Percentiles rank a stretch among this genome's conserved stretches.
These are phyloP conservation scores for Lordiphosa stackelbergi DNA, from an alignment of 1,140 invertebrate genomes.

Conservation along the genomic window DNA sequence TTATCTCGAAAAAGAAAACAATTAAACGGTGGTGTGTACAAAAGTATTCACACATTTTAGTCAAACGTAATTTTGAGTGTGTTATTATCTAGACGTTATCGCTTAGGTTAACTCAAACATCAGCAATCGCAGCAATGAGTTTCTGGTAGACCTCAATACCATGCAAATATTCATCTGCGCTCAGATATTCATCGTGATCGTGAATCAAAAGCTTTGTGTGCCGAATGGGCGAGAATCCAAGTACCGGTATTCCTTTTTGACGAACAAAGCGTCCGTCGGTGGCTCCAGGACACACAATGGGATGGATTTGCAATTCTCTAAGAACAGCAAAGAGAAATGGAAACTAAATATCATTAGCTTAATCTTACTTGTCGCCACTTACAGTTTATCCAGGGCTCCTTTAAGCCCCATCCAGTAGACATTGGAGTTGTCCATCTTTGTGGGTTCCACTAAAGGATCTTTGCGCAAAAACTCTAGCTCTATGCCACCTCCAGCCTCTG, in stretches of 20 bases:
- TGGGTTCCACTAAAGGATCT: constrained; percentile 81
- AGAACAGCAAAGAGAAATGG: not conserved
- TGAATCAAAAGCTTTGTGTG: constrained; percentile 85
- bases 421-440: constrained; percentile 84
- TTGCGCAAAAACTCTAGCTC: constrained; percentile 82
- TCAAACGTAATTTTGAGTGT: no score
- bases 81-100: no score
- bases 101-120: constrained; percentile 47
- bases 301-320: constrained; percentile 80
- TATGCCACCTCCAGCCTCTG: constrained; percentile 88
- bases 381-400: constrained; percentile 80
- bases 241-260: constrained; percentile 84
- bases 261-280: constrained; percentile 87
- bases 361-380: constrained; percentile 77
- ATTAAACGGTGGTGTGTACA: no score
- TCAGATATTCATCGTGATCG: constrained; percentile 88
- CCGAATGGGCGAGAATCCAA: constrained; percentile 90
- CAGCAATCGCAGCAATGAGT: constrained; percentile 80
- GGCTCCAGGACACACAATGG: constrained; percentile 87
- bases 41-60: no score
- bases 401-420: constrained; percentile 89
- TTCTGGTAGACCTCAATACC: constrained; percentile 86
- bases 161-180: constrained; percentile 82
- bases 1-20: no score
- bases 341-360: constrained; percentile 64